Percentiles rank a stretch among this genome's conserved stretches.
These are phyloP conservation scores for Parambassis ranga DNA, from an alignment of 2,797 vertebrate genomes.

Conservation along the genomic window DNA sequence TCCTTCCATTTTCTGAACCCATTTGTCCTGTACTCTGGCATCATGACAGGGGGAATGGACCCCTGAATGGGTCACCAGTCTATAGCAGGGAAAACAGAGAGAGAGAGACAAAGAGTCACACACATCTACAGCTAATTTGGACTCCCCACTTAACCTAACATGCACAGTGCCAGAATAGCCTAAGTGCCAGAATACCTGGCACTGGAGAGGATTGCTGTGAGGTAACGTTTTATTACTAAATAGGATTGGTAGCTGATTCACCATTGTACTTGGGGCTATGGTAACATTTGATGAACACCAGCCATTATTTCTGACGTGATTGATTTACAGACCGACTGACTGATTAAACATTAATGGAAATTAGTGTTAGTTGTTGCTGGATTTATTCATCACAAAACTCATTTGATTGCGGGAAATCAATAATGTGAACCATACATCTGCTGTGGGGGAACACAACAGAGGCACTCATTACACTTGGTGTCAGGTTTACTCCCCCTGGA, in stretches of 20 bases:
- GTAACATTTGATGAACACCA: neutral
- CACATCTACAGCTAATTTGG: no score
- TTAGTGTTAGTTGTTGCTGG: neutral
- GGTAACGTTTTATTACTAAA: no score
- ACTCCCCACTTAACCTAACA: no score
- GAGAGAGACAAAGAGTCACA: no score
- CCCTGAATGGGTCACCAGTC: no score
- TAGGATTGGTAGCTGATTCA: neutral
- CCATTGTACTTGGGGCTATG: neutral
- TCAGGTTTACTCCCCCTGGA: slow-evolving; percentile 26
- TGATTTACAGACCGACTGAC: neutral
- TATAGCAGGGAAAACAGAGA: no score
- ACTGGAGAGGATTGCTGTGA: no score
- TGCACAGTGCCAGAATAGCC: no score
- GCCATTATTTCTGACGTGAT: neutral
- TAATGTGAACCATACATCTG: slow-evolving; percentile 44
- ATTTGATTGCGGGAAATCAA: slow-evolving; percentile 33
- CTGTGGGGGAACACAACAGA: slow-evolving; percentile 18
- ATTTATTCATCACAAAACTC: slow-evolving; percentile 33
- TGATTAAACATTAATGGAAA: neutral
- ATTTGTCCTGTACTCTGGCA: no score
- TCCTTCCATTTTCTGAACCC: no score
- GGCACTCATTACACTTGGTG: slow-evolving; percentile 39
- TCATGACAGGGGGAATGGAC: no score
- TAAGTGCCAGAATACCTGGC: no score